Evolutionary conservation across 2,888 invertebrate genomes (phyloP).

Genomic region (Taphrorychus bicolor): DNA sequence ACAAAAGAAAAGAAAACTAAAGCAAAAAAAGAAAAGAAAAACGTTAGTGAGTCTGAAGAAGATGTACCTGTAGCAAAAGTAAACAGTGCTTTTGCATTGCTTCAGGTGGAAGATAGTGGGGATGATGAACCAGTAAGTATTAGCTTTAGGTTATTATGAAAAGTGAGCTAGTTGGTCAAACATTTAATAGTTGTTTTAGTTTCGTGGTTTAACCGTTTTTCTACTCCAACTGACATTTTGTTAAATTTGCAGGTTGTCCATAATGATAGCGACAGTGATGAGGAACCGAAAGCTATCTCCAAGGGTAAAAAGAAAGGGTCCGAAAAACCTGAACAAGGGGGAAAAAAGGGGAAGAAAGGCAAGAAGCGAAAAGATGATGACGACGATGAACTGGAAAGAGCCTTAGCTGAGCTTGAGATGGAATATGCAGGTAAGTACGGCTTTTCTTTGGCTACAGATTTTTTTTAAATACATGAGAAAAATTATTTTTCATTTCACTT

Average conservation of each 20-base stretch:
- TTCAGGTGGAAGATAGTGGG: constrained; percentile 71
- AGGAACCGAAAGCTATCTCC: constrained; percentile 53
- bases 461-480: background rate
- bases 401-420: constrained; percentile 81
- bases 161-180: no score
- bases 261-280: constrained; percentile 53
- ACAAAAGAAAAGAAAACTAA: constrained; percentile 45
- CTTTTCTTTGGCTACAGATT: background rate
- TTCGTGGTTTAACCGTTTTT: no score
- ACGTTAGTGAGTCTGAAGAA: constrained; percentile 57
- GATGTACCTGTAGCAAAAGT: constrained; percentile 58
- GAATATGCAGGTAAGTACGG: constrained; percentile 74
- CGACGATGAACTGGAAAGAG: constrained; percentile 84
- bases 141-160: no score
- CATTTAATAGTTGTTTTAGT: no score
- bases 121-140: constrained; percentile 47
- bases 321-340: constrained; percentile 55
- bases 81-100: constrained; percentile 66
- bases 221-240: no score
- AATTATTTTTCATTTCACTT: background rate
- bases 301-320: constrained; percentile 58
- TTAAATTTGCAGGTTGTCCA: constrained; percentile 18
- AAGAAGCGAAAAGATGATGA: constrained; percentile 77
- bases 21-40: constrained; percentile 57
- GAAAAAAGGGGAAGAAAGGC: constrained; percentile 78